Evolutionary conservation across 2,797 vertebrate species (phyloP).

Genomic region (Pseudochaenichthys georgianus): DNA sequence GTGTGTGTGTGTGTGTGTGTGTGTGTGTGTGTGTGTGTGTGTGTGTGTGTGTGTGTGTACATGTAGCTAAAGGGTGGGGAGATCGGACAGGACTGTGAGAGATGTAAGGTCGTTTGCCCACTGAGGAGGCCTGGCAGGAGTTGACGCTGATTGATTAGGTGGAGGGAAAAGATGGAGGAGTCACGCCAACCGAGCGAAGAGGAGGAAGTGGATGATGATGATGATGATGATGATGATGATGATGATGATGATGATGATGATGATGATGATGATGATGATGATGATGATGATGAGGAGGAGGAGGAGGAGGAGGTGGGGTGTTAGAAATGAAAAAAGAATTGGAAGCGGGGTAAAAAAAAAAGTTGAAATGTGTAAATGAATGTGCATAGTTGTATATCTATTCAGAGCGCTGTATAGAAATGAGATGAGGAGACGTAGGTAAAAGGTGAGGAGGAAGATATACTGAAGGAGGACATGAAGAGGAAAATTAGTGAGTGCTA

Average conservation of each 20-base stretch:
- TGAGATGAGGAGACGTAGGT: not conserved
- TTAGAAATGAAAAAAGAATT: not conserved
- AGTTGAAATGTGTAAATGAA: constrained; percentile 29
- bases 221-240: too few species aligned
- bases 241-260: too few species aligned
- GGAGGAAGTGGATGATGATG: constrained; percentile 29
- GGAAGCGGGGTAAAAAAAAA: not conserved
- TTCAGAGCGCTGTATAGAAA: constrained; percentile 11
- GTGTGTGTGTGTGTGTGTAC: constrained; percentile 1
- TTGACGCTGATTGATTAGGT: constrained; percentile 78
- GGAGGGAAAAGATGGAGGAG: constrained; percentile 60
- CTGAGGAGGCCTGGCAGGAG: constrained; percentile 73
- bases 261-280: too few species aligned
- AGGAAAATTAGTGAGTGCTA: not conserved
- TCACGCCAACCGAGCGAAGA: constrained; percentile 35
- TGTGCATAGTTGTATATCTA: constrained; percentile 16
- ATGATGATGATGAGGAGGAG: not conserved
- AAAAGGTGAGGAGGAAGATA: constrained; percentile 7
- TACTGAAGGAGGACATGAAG: not conserved
- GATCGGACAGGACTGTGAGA: constrained; percentile 72
- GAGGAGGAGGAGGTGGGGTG: not conserved
- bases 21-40: constrained; percentile 16
- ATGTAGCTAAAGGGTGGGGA: constrained; percentile 52
- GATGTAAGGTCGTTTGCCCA: constrained; percentile 76
- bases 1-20: constrained; percentile 14